Conservation (phyloP, 2,113 vertebrate genomes). For the Melanerpes formicivorus region DNA sequence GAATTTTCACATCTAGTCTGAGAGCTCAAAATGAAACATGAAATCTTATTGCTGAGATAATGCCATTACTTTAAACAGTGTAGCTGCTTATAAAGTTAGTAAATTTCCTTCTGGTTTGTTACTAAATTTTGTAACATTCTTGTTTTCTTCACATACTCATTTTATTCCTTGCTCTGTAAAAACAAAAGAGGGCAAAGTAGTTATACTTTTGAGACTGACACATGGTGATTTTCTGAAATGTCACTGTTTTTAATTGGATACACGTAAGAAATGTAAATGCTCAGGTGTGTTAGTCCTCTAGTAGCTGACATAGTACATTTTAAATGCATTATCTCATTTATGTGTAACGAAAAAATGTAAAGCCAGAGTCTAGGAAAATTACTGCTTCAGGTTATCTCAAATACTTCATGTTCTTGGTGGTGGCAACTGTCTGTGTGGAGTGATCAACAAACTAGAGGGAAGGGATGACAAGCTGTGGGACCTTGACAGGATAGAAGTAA, state of each 20-base stretch:
- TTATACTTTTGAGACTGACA: neutral
- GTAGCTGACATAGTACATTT: neutral
- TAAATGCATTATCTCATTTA: neutral
- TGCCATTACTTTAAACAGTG: neutral
- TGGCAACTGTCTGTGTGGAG: neutral
- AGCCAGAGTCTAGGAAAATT: neutral
- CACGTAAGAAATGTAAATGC: neutral
- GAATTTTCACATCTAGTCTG: neutral
- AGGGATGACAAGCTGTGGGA: neutral
- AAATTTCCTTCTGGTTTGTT: neutral
- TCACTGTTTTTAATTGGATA: neutral
- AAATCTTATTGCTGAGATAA: neutral
- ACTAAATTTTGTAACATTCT: neutral
- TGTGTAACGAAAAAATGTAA: neutral
- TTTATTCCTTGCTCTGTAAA: neutral
- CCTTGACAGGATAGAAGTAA: neutral
- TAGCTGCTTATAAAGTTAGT: neutral
- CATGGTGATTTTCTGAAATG: slow-evolving; percentile 23
- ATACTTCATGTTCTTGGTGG: neutral
- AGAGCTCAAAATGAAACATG: neutral
- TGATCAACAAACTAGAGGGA: too few relatives aligned
- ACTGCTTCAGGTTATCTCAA: neutral
- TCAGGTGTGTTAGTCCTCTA: neutral
- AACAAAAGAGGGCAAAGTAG: neutral
- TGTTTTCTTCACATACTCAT: neutral